Base-by-base conservation (phyloP, 1,140 invertebrate species). In the Temnothorax nylanderi region DNA sequence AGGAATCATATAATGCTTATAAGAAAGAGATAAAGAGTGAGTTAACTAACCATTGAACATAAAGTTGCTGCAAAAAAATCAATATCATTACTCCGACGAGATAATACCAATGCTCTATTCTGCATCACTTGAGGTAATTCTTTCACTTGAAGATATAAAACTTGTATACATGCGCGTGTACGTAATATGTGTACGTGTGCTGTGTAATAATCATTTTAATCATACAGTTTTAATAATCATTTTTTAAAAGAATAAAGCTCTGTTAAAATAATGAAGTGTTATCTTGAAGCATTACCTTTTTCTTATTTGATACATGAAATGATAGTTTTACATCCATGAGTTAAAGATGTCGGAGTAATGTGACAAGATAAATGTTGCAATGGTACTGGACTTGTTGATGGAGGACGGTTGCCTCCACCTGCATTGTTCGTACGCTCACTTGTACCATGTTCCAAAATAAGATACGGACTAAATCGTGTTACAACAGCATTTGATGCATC, bases 61-160 rank as follows among this genome's bases (percentile, higher is more conserved):
- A 99, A 95, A 74, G 97, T 97, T 89, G 95, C 96, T 67, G 98
- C 98, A 87, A 99, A 95, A 74, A 96, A 95, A 92, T 97, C 97
- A 64, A 98, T 96, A 88, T 98, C 97, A 85, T 97, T 96, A 85
- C 95, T 96, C 90, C 97, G 96, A 72, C 96, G 96, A 26, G 97
- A 97, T 82, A 98, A 93, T 92, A 99, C 96, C 58, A 99, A 94
- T 18, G 98, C 97, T 94, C 98, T 98, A 94, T 99, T 99, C 94
- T 98, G 97, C 94, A 99, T 96, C 64, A 98, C 96, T 88, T 96
- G 96, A 11, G 98, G 98, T 87, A 99, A 96, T 93, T 98, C 97
- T 90, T 97, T 96, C 47, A 99, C 96, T 72, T 99, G 97, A 65
- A 97, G 93, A 88, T 97, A 96, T 86, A 99, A 95, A 86, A 99